Base-by-base conservation (phyloP, 2,797 vertebrate species). In the Ataeniobius toweri region DNA sequence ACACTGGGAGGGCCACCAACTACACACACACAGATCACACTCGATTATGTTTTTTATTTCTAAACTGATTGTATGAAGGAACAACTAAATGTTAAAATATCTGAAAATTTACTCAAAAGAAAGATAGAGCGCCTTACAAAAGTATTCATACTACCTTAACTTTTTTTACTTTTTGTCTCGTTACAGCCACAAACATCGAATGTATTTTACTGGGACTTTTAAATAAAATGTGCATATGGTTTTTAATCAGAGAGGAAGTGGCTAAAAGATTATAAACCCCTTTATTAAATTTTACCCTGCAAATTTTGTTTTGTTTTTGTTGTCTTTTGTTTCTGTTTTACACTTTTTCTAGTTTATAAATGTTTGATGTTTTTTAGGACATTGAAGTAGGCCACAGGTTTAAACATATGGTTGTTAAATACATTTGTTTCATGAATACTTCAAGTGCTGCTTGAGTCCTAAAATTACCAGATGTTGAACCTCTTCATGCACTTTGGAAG, bases 271-370 rank as follows among this genome's bases (percentile, higher is more conserved):
- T 97, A 95, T 94, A 97, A 94, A 97, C 95, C 91, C 96, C 94
- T 97, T 98, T 97, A 98, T 98, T 98, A 97, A 98, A 97, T 98
- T 98, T 98, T 98, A 97, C 97, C 94, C 78, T 50, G 84, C 93
- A 26, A 18, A 36, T 36, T 36, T 36, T 63, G 59, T 36, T 36
- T 14, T 44, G 44, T 6, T 31, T 63, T 2, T 61, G 26, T 6
- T 26, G 58, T 31, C 2, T 6, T 3, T 20, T 63, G 6, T 18
- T 36, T 36, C 16, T 36, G 16, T 31, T 28, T 59, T 61, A 28
- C 12, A 61, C 13, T 14, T 63, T 63, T 31, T 63, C 28, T 63
- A 36, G 8, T 63, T 18, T 36, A 36, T 63, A 9, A 18, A 16
- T 36, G 31, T 63, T 63, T 61, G 6, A 44, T 44, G 58, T 31